Percentiles rank a stretch among this genome's conserved stretches.
Evolutionary conservation across 2,797 vertebrate species (phyloP).

Genomic region (Rhabdophis nuchalis): DNA sequence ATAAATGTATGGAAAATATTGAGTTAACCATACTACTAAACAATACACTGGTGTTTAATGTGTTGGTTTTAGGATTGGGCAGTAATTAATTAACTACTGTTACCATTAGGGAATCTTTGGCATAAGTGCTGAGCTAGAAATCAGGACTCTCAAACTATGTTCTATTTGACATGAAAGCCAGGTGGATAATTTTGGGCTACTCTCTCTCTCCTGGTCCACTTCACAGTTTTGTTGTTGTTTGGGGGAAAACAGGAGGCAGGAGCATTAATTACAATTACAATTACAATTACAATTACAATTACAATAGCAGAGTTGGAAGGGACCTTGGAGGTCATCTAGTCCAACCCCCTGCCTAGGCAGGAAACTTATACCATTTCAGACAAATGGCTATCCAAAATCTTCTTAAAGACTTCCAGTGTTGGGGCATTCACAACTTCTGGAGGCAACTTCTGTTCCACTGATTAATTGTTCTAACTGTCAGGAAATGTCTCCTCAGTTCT

Average conservation of each 20-base stretch:
- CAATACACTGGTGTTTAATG: neutral
- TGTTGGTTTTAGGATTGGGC: neutral
- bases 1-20: neutral
- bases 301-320: too few relatives aligned
- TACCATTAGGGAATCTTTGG: neutral
- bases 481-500: too few relatives aligned
- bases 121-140: neutral
- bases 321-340: too few relatives aligned
- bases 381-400: too few relatives aligned
- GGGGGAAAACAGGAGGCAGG: neutral
- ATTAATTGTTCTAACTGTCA: too few relatives aligned
- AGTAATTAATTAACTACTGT: neutral
- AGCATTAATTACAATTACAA: too few relatives aligned
- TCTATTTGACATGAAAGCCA: neutral
- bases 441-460: too few relatives aligned
- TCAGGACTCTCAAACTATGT: neutral
- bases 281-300: too few relatives aligned
- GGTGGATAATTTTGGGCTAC: neutral
- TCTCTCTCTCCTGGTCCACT: neutral
- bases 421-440: too few relatives aligned
- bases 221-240: neutral
- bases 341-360: too few relatives aligned
- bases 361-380: too few relatives aligned
- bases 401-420: too few relatives aligned
- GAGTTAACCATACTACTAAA: neutral